Percentiles rank a stretch among this genome's conserved stretches.
These are phyloP conservation scores for Galaxea fascicularis DNA, from an alignment of 92 coral and sea anemone species.

Conservation along the genomic window DNA sequence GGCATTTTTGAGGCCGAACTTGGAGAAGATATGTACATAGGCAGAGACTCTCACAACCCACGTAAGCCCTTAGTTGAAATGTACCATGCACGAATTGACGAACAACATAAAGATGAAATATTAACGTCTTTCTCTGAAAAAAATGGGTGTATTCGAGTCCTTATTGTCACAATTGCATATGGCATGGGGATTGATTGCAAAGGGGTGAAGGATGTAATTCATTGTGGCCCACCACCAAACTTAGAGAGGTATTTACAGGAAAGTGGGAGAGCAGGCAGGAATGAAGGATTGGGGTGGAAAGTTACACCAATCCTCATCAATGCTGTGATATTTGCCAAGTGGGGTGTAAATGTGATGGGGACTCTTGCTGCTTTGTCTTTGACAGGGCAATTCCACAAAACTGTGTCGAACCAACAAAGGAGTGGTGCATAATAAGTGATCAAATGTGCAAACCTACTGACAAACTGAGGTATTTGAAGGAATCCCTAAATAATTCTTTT, in stretches of 20 bases:
- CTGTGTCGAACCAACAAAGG: not conserved
- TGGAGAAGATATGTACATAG: slow-evolving; percentile 30
- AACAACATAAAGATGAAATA: slow-evolving; percentile 49
- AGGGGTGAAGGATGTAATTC: slow-evolving; percentile 38
- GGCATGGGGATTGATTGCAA: slow-evolving; percentile 68
- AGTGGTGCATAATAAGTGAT: slow-evolving; percentile 26
- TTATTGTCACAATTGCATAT: slow-evolving; percentile 67
- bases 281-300: slow-evolving; percentile 4
- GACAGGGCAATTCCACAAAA: not conserved
- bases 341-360: slow-evolving; percentile 52
- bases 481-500: slow-evolving; percentile 6
- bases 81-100: slow-evolving; percentile 66
- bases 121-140: slow-evolving; percentile 23
- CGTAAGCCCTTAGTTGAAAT: slow-evolving; percentile 50
- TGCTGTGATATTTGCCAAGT: slow-evolving; percentile 66
- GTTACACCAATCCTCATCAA: slow-evolving; percentile 36
- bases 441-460: slow-evolving; percentile 17
- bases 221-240: slow-evolving; percentile 65
- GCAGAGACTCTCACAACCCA: slow-evolving; percentile 32
- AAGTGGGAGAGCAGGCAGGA: slow-evolving; percentile 68
- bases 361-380: slow-evolving; percentile 29
- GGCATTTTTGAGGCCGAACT: slow-evolving; percentile 40
- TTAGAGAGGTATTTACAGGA: slow-evolving; percentile 63
- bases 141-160: slow-evolving; percentile 32
- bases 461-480: slow-evolving; percentile 26